Base-by-base conservation (phyloP, 2,113 vertebrate species). In the Zosterops pallidus region DNA sequence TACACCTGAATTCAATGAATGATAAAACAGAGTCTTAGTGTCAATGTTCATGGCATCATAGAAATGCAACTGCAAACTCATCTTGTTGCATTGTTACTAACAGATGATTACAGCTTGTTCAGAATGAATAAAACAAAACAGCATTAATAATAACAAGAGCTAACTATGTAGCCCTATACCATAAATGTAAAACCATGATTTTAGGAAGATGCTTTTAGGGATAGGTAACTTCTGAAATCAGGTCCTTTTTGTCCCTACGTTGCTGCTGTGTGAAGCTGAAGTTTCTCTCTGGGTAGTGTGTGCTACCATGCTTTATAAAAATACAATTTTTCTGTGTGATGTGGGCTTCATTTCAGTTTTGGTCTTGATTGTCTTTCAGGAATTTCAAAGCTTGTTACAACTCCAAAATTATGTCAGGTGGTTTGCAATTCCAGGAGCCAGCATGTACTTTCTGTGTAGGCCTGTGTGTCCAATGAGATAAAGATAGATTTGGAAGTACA, bases 391-490 rank as follows among this genome's bases (percentile, higher is more conserved):
- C 60, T 87, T 94, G 44, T 83, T 86, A n/a, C 74, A 62, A 5
- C 12, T 89, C 78, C 53, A 70, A 59, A 55, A 50, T 87, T 91
- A 68, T 74, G 71, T 96, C 90, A 95, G 39, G 82, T 94, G 75
- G 71, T 87, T 92, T 96, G 82, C 46, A 92, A 71, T 71, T 82
- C 57, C 82, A 94, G 84, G 84, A 91, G 90, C 94, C 80, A 76
- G 44, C 65, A 4, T 81, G 69, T 87, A 55, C 65, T 89, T 89
- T 96, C 68, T 67, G 26, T 84, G 82, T 68, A 97, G 63, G 28
- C 85, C 55, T 92, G 28, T 31, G 5, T 96, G 80, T 92, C 19
- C 86, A 86, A 29, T 92, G 79, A 96, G 81, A 97, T 96, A 95
- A 95, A 93, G 83, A 92, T 62, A 91, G 86, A 56, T 88, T 97